Conservation (phyloP, 2,888 invertebrate genomes). For the Eustalomyia histrio region DNA sequence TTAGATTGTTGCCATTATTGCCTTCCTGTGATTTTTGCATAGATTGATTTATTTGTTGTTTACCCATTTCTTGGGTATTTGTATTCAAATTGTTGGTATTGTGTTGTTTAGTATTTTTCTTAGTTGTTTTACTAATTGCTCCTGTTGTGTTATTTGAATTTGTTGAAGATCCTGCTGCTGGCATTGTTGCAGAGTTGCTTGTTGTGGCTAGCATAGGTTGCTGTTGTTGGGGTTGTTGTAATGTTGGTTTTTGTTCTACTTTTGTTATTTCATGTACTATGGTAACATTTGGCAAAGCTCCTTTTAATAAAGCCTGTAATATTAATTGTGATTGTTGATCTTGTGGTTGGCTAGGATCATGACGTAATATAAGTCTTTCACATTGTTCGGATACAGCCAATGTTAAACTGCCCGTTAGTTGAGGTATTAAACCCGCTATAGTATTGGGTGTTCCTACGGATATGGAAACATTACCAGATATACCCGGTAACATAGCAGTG, state of each 20-base stretch:
- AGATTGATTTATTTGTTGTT: slow-evolving; percentile 23
- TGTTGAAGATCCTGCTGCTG: slow-evolving; percentile 51
- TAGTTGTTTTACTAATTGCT: slow-evolving; percentile 67
- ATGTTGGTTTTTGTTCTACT: slow-evolving; percentile 58
- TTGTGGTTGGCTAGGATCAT: slow-evolving; percentile 82
- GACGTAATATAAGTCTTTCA: slow-evolving; percentile 83
- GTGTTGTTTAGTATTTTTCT: slow-evolving; percentile 43
- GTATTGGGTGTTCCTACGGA: slow-evolving; percentile 75
- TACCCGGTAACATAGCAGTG: slow-evolving; percentile 69
- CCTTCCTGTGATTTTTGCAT: slow-evolving; percentile 26
- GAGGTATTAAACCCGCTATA: slow-evolving; percentile 79
- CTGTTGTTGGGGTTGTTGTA: slow-evolving; percentile 60
- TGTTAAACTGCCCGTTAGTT: slow-evolving; percentile 83
- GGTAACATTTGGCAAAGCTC: slow-evolving; percentile 78
- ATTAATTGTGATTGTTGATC: slow-evolving; percentile 80
- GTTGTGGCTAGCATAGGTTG: slow-evolving; percentile 70
- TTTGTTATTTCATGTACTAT: slow-evolving; percentile 78
- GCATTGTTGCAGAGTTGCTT: neutral
- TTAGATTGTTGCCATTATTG: neutral
- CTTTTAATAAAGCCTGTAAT: slow-evolving; percentile 78
- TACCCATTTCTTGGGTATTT: slow-evolving; percentile 38
- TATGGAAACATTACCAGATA: slow-evolving; percentile 75
- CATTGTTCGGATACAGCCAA: slow-evolving; percentile 86
- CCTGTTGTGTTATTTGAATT: slow-evolving; percentile 42
- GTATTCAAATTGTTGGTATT: slow-evolving; percentile 30